A percentile compares a stretch with the other conserved stretches of the same genome.
phyloP scores from a whole-genome alignment of 2,888 invertebrate species.

The Eilema sororculum region DNA sequence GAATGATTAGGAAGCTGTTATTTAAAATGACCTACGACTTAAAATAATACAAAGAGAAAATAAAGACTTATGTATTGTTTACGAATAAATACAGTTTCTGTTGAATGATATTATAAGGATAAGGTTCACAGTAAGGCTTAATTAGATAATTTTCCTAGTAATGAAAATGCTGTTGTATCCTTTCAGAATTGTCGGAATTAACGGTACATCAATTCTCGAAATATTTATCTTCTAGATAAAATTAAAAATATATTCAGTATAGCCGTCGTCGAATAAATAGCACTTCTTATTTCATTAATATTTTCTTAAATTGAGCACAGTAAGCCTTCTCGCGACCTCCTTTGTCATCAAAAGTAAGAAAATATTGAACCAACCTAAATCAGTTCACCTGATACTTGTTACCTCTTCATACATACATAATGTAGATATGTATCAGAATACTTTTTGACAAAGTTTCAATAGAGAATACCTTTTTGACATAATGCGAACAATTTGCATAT shows the following conservation, averaged over 20 bases:
- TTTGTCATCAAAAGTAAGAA: neutral
- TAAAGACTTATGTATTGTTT: neutral
- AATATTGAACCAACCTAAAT: too few species aligned
- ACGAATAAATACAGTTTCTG: neutral
- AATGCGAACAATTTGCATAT: slow-evolving; percentile 14
- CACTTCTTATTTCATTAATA: neutral
- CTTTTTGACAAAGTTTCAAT: slow-evolving; percentile 1
- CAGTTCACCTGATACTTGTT: neutral
- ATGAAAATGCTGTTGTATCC: too few species aligned
- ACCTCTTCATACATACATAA: neutral
- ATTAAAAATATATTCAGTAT: too few species aligned
- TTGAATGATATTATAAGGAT: neutral
- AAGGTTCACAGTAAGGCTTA: too few species aligned
- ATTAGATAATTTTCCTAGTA: neutral
- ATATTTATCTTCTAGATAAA: too few species aligned
- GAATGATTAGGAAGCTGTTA: neutral
- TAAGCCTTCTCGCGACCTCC: neutral
- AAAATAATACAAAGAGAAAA: neutral
- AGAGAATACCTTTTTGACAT: neutral
- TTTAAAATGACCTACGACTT: too few species aligned
- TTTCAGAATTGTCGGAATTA: neutral
- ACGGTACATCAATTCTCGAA: neutral
- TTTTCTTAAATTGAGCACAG: neutral
- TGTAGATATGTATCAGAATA: neutral
- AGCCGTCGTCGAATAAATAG: too few species aligned